Conservation (phyloP, 2,797 vertebrate genomes). For the Notolepis coatsorum region DNA sequence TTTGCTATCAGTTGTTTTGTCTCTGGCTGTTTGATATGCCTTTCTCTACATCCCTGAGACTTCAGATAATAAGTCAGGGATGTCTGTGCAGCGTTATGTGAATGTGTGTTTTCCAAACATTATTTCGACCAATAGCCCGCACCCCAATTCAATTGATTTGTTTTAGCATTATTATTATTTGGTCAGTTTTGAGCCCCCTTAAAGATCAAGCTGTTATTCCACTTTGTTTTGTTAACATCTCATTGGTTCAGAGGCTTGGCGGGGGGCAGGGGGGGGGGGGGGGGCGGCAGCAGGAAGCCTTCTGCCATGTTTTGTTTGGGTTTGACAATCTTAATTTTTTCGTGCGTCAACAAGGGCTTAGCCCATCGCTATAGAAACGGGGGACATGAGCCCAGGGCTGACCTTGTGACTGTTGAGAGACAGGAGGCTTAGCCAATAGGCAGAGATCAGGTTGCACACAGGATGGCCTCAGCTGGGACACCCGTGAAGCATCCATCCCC, state of each 20-base stretch:
- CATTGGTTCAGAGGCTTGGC: constrained; percentile 40
- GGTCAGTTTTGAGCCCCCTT: constrained; percentile 9
- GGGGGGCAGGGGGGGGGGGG: constrained; percentile 48
- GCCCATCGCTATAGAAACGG: constrained; percentile 70
- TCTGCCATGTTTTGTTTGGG: constrained; percentile 64
- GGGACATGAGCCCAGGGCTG: constrained; percentile 65
- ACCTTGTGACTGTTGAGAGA: constrained; percentile 73
- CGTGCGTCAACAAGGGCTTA: constrained; percentile 63
- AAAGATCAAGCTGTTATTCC: constrained; percentile 32
- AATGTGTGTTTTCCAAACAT: constrained; percentile 56
- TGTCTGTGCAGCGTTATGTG: constrained; percentile 51
- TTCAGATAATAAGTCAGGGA: constrained; percentile 35
- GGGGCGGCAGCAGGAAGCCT: constrained; percentile 56
- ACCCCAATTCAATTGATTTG: constrained; percentile 3
- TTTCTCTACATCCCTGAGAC: constrained; percentile 53
- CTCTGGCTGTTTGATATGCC: constrained; percentile 61
- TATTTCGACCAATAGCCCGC: constrained; percentile 23
- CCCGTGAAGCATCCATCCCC: constrained; percentile 67
- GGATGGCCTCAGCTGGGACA: constrained; percentile 60
- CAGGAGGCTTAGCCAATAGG: constrained; percentile 66
- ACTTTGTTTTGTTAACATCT: constrained; percentile 31
- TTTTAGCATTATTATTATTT: constrained; percentile 6
- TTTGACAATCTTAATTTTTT: constrained; percentile 68
- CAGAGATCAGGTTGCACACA: constrained; percentile 75
- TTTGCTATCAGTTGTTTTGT: constrained; percentile 59